Evolutionary conservation across 2,797 vertebrate genomes (phyloP).

Genomic region (Rhabdophis nuchalis): DNA sequence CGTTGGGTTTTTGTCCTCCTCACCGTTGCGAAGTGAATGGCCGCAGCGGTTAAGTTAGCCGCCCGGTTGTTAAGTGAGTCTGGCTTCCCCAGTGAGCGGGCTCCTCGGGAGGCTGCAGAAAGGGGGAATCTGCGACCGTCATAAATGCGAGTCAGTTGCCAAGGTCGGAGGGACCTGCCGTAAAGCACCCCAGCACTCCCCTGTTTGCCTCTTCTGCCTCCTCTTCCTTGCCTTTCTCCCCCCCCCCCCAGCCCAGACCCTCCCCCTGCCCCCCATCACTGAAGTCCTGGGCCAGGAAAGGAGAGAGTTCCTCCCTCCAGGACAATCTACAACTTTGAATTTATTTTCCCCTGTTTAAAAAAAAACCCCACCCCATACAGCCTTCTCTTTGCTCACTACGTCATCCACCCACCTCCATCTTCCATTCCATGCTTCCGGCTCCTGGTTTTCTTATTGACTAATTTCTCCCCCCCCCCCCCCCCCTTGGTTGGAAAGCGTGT

Average conservation of each 20-base stretch:
- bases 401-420: conserved; percentile 12
- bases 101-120: too few relatives aligned
- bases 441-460: background rate
- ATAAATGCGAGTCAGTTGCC: background rate
- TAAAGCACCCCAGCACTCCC: background rate
- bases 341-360: background rate
- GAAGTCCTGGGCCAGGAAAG: too few relatives aligned
- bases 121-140: background rate
- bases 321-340: background rate
- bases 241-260: background rate
- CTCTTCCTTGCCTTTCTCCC: fast-evolving
- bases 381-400: background rate
- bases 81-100: too few relatives aligned
- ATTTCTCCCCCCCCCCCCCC: background rate
- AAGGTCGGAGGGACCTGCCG: background rate
- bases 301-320: background rate
- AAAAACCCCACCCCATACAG: fast-evolving
- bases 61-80: too few relatives aligned
- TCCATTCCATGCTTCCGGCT: background rate
- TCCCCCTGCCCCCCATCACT: too few relatives aligned
- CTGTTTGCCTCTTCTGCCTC: background rate
- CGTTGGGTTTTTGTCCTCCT: too few relatives aligned
- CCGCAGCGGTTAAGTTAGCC: too few relatives aligned
- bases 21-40: too few relatives aligned
- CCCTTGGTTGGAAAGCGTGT: background rate